These are phyloP conservation scores for Pyrrhia umbra DNA, from an alignment of 2,888 invertebrate species.

Conservation along the genomic window DNA sequence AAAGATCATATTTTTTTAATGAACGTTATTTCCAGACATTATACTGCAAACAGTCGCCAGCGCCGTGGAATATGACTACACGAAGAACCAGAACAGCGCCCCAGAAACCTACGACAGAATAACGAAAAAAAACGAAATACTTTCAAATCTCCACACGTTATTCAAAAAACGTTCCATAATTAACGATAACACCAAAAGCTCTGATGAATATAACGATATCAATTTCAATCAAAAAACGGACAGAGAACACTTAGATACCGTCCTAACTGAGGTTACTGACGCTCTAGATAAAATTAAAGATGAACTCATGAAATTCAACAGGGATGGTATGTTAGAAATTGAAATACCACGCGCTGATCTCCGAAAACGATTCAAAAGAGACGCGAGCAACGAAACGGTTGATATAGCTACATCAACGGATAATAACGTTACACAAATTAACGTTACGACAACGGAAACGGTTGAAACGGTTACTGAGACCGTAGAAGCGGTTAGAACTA, in stretches of 20 bases:
- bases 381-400: constrained; percentile 10
- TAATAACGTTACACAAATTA: not conserved
- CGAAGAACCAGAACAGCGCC: not conserved
- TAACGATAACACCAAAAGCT: not conserved
- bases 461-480: constrained; percentile 1
- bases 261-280: not conserved
- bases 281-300: constrained; percentile 24
- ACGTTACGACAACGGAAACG: constrained; percentile 1
- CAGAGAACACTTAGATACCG: not conserved
- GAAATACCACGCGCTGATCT: not conserved
- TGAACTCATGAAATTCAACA: constrained; percentile 13
- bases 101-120: not conserved
- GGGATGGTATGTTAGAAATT: not conserved
- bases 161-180: not conserved
- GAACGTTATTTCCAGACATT: constrained; percentile 21
- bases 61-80: constrained; percentile 20
- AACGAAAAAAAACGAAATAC: constrained; percentile 5
- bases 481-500: not conserved
- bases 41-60: not conserved
- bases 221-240: not conserved
- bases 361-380: constrained; percentile 22
- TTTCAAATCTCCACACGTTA: not conserved
- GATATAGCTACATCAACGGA: not conserved
- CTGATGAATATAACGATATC: not conserved
- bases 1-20: not conserved